Percentiles rank a stretch among this genome's conserved stretches.
phyloP scores from a whole-genome alignment of 2,797 vertebrate species.

The Hippocampus kuda region DNA sequence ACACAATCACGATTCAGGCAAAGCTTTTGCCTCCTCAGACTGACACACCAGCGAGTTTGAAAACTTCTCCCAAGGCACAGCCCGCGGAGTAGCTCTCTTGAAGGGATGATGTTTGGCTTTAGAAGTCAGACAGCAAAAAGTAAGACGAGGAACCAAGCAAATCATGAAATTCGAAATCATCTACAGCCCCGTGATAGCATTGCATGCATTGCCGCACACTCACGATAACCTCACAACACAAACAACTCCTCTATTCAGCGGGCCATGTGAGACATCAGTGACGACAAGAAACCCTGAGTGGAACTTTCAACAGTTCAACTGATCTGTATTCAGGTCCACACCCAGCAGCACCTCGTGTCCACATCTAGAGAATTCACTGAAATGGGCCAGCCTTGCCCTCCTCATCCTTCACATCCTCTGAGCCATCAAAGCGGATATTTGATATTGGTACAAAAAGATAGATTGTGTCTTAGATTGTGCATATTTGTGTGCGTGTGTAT shows the following conservation, averaged over 20 bases:
- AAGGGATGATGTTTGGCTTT: slow-evolving; percentile 31
- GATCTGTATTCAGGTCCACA: slow-evolving; percentile 46
- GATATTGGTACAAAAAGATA: slow-evolving; percentile 37
- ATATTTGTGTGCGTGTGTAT: slow-evolving; percentile 3
- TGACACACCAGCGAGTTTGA: slow-evolving; percentile 55
- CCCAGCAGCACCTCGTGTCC: slow-evolving; percentile 40
- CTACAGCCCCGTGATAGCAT: slow-evolving; percentile 1
- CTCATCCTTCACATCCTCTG: slow-evolving; percentile 27
- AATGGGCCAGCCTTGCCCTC: slow-evolving; percentile 35
- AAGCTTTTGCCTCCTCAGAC: slow-evolving; percentile 46
- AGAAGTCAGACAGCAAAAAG: slow-evolving; percentile 33
- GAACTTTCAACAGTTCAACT: slow-evolving; percentile 38
- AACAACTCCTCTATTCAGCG: slow-evolving; percentile 19
- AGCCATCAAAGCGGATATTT: slow-evolving; percentile 48
- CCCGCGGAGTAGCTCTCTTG: slow-evolving; percentile 42
- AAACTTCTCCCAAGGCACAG: slow-evolving; percentile 30
- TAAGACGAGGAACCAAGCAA: not conserved
- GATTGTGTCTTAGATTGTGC: slow-evolving; percentile 14
- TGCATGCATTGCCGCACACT: not conserved
- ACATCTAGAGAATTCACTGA: slow-evolving; percentile 52
- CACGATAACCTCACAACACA: slow-evolving; percentile 19
- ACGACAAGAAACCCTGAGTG: slow-evolving; percentile 12
- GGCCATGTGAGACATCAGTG: slow-evolving; percentile 11
- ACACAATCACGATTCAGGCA: slow-evolving; percentile 46
- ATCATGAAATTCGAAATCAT: slow-evolving; percentile 4